These are phyloP conservation scores for Cyrtodaria siliqua DNA, from an alignment of 2,888 invertebrate species.

Conservation along the genomic window DNA sequence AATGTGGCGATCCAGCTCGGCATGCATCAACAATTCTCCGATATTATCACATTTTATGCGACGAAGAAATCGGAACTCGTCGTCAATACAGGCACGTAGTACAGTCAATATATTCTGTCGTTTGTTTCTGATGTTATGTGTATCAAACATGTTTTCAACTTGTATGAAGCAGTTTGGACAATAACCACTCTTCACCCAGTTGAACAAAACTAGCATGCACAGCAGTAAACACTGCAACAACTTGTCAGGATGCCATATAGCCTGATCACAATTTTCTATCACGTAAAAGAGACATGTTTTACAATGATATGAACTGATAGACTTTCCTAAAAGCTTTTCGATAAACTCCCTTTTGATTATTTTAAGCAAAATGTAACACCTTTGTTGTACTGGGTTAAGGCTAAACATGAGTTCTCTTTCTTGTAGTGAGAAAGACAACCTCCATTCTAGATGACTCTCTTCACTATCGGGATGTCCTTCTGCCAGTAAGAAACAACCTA, in stretches of 20 bases:
- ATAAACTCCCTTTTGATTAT: slow-evolving; percentile 23
- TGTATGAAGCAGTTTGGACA: slow-evolving; percentile 25
- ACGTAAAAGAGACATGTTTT: slow-evolving; percentile 17
- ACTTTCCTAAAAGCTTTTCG: slow-evolving; percentile 1
- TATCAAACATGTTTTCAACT: slow-evolving; percentile 29
- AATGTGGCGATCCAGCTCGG: background rate
- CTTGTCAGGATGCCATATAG: slow-evolving; percentile 1
- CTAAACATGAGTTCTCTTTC: slow-evolving; percentile 35
- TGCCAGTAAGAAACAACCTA: slow-evolving; percentile 9
- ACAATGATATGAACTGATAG: slow-evolving; percentile 12
- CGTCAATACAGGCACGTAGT: background rate
- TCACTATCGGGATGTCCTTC: slow-evolving; percentile 6
- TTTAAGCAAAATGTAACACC: slow-evolving; percentile 36
- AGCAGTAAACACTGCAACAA: background rate
- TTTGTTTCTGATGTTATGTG: background rate
- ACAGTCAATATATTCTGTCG: background rate
- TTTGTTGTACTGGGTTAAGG: slow-evolving; percentile 21
- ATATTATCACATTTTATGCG: background rate
- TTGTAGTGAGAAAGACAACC: slow-evolving; percentile 25
- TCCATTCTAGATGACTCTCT: slow-evolving; percentile 21
- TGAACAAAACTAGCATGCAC: background rate
- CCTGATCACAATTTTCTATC: background rate
- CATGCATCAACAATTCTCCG: background rate
- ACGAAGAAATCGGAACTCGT: background rate
- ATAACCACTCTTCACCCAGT: background rate